Evolutionary conservation across 1,140 invertebrate genomes (phyloP), one percentile per base, ranked within the genome.

Genomic region (Tenebrio molitor): DNA sequence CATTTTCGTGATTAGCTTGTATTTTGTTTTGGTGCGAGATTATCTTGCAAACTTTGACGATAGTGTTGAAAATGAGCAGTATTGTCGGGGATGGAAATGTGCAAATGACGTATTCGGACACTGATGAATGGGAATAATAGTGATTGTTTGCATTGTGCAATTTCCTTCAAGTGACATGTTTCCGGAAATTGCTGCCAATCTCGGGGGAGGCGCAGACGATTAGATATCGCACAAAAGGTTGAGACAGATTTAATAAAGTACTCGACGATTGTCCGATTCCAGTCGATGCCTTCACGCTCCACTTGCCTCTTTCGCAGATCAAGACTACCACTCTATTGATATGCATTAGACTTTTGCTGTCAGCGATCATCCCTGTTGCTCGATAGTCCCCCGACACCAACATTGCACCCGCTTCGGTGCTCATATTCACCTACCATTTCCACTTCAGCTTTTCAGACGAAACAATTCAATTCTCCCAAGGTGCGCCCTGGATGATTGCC

Each of bases 181-280:
- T 71, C 79, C 76, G 79, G 79, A 80, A 78, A 80, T 80, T 80
- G 79, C 79, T 80, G 79, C 77, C 79, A 79, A 77, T 78, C 74
- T 78, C 76, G 46, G 70, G 75, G 75, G 71, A 73, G 71, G 70
- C 63, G 41, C 70, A 63, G 64, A 58, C 76, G 74, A 79, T 79
- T 75, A 78, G 78, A 76, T 76, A 76, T 76, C 75, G 50, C 72
- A 78, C 76, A 78, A 78, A 77, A 76, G 78, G 62, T 44, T 39
- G 65, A 74, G 75, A 72, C 73, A 69, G 75, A 79, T 78, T 78
- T 78, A 79, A 79, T 79, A 78, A 78, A 79, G 75, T 68, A 76
- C 76, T 78, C 69, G 71, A 72, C 78, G 74, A 79, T 79, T 79
- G 78, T 75, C 73, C 75, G 73, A 76, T 76, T 50, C 21, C n/a